These are phyloP conservation scores for Leucoraja ocellata DNA, from an alignment of 2,797 vertebrate species.

Conservation along the genomic window DNA sequence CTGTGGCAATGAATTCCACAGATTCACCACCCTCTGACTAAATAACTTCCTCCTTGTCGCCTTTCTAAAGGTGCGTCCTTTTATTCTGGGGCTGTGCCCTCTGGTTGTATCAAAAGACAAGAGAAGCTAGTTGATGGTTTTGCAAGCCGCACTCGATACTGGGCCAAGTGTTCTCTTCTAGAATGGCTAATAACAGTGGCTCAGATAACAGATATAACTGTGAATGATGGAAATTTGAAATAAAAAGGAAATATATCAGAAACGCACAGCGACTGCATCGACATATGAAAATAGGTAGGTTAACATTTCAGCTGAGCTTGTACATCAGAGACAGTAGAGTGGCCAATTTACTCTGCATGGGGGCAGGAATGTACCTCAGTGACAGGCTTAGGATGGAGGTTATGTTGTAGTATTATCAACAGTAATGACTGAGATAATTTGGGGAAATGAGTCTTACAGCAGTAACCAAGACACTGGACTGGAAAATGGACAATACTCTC, in stretches of 20 bases:
- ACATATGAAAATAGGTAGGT: background rate
- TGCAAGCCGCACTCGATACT: background rate
- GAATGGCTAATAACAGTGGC: background rate
- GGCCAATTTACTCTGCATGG: constrained; percentile 23
- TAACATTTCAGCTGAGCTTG: background rate
- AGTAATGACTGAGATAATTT: constrained; percentile 23
- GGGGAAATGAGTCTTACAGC: constrained; percentile 23
- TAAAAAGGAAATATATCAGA: background rate
- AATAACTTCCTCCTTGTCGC: too few species aligned
- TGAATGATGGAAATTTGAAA: background rate
- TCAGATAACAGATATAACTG: too few species aligned
- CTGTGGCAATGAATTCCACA: too few species aligned
- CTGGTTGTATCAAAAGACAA: background rate
- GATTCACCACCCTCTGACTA: too few species aligned
- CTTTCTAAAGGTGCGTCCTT: too few species aligned
- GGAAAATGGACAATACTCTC: background rate
- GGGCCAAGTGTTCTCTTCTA: background rate
- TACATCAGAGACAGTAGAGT: background rate
- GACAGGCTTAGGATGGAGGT: constrained; percentile 15
- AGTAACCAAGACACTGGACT: constrained; percentile 7
- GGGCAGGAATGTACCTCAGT: background rate
- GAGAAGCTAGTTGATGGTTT: constrained; percentile 18
- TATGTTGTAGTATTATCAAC: constrained; percentile 12
- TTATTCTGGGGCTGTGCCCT: too few species aligned
- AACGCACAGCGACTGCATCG: background rate